phyloP scores from a whole-genome alignment of 2,113 vertebrate genomes.

The Sebastes fasciatus region DNA sequence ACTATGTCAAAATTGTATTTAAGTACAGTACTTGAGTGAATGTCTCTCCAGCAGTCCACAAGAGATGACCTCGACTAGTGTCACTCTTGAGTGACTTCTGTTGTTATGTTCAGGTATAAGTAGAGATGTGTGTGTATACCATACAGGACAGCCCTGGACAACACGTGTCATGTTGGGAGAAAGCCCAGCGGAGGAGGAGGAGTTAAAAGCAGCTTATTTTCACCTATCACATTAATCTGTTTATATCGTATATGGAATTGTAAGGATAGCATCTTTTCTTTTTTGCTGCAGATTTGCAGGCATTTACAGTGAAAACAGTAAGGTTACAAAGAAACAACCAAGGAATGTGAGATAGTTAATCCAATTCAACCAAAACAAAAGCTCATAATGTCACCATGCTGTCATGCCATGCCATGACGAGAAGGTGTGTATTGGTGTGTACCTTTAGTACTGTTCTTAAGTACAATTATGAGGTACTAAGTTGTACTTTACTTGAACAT shows the following conservation, averaged over 20 bases:
- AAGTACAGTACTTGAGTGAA: background rate
- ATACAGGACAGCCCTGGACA: background rate
- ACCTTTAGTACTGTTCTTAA: too few species aligned
- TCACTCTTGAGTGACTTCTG: background rate
- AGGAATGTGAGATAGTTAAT: slow-evolving; percentile 58
- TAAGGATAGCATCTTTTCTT: slow-evolving; percentile 34
- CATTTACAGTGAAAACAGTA: slow-evolving; percentile 20
- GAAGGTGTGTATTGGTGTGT: background rate
- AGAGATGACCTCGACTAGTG: background rate
- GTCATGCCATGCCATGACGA: background rate
- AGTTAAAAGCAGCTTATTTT: background rate
- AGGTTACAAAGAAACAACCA: background rate
- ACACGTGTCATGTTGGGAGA: background rate
- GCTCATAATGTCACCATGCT: slow-evolving; percentile 14
- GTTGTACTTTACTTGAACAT: too few species aligned
- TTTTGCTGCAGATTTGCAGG: background rate
- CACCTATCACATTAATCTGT: background rate
- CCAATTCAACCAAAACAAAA: slow-evolving; percentile 39
- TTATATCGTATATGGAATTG: background rate
- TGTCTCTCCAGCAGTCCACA: background rate
- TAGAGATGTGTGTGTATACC: background rate
- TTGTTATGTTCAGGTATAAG: background rate
- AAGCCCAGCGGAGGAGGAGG: background rate
- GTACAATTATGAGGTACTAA: too few species aligned
- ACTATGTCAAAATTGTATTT: background rate